Conservation (phyloP, 2,113 vertebrate species). For the Chitala chitala region DNA sequence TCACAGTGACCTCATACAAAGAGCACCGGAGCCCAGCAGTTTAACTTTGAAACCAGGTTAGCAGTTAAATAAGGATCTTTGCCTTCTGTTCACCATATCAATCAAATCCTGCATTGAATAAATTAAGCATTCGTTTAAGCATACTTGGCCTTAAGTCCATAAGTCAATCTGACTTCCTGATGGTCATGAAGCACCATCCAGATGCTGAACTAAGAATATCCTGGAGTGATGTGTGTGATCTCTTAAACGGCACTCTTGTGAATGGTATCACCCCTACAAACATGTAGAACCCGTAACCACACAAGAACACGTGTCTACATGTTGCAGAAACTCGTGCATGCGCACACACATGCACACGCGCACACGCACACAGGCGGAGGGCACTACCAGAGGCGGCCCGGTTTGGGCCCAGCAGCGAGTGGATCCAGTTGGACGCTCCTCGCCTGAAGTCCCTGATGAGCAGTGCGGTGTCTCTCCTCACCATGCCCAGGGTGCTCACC, state of each 20-base stretch:
- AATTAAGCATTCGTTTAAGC: neutral
- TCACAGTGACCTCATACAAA: neutral
- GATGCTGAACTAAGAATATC: neutral
- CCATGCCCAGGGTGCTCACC: slow-evolving; percentile 65
- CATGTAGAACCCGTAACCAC: neutral
- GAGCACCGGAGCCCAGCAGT: neutral
- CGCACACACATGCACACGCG: slow-evolving; percentile 30
- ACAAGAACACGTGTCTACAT: neutral
- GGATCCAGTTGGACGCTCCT: slow-evolving; percentile 80
- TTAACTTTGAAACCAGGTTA: neutral
- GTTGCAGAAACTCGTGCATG: slow-evolving; percentile 1
- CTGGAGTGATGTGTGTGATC: neutral
- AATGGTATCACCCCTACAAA: neutral
- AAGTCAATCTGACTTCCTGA: neutral
- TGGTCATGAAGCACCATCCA: neutral
- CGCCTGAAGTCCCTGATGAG: slow-evolving; percentile 71
- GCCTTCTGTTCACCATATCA: neutral
- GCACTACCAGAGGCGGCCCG: slow-evolving; percentile 39
- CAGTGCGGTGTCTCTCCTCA: slow-evolving; percentile 70
- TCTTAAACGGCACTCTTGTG: neutral
- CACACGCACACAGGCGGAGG: neutral
- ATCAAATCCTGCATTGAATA: too few species aligned
- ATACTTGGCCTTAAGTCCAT: neutral
- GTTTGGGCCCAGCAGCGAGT: slow-evolving; percentile 68
- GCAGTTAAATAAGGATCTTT: neutral